These are phyloP conservation scores for Baccha elongata DNA, from an alignment of 2,888 invertebrate species.

Conservation along the genomic window DNA sequence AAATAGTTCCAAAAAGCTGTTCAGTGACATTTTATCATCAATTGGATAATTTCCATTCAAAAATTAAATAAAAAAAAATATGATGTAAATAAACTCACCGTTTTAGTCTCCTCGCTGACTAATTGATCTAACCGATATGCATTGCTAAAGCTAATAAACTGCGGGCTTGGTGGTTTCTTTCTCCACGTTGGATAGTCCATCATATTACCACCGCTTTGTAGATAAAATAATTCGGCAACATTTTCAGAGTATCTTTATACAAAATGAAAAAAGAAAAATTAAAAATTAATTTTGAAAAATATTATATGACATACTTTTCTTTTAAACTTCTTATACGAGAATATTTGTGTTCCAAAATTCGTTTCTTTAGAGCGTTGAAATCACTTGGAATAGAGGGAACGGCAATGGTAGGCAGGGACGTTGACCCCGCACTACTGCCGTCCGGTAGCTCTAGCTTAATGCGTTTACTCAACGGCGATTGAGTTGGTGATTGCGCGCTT, in stretches of 20 bases:
- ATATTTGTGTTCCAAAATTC: constrained; percentile 88
- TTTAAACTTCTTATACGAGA: constrained; percentile 87
- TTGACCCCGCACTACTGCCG: constrained; percentile 66
- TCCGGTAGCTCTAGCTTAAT: constrained; percentile 70
- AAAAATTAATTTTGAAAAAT: too few species aligned
- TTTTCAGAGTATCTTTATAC: constrained; percentile 87
- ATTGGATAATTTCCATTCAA: constrained; percentile 26
- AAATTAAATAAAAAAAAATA: not conserved
- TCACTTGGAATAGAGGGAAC: constrained; percentile 77
- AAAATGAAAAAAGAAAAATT: constrained; percentile 10
- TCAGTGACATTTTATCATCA: constrained; percentile 77
- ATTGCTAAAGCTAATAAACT: constrained; percentile 89
- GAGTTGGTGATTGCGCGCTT: constrained; percentile 59
- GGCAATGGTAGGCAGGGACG: constrained; percentile 69
- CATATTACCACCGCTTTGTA: constrained; percentile 93
- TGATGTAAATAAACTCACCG: constrained; percentile 55
- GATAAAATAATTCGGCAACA: constrained; percentile 92
- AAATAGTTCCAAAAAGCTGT: constrained; percentile 75
- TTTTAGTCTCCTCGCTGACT: constrained; percentile 82
- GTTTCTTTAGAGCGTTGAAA: constrained; percentile 85
- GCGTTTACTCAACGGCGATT: constrained; percentile 70
- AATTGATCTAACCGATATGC: constrained; percentile 87
- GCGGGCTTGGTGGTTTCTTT: constrained; percentile 89
- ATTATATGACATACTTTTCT: constrained; percentile 84
- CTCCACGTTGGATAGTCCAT: constrained; percentile 94